phyloP scores from a whole-genome alignment of 2,113 vertebrate species.

The Macrotis lagotis region DNA sequence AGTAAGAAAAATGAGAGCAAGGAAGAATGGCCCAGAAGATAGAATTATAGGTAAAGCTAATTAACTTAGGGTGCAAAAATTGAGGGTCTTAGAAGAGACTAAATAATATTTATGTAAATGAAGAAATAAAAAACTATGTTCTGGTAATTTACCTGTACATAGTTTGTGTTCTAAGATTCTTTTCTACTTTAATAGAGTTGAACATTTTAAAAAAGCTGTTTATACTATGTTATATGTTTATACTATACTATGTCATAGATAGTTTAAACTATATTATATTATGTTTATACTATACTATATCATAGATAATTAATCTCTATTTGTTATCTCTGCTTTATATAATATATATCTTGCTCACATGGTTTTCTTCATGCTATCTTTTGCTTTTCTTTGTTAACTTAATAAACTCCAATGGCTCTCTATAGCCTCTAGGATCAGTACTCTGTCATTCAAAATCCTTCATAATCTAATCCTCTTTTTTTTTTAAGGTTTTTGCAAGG shows the following conservation, averaged over 20 bases:
- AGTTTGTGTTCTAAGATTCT: not conserved
- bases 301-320: not conserved
- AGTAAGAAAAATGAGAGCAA: not conserved
- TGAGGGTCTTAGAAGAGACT: not conserved
- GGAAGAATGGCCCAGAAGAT: not conserved
- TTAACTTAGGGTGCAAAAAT: not conserved
- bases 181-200: not conserved
- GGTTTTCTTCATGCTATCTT: not conserved
- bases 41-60: not conserved
- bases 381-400: not conserved
- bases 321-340: not conserved
- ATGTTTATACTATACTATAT: too few species aligned
- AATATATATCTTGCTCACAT: not conserved
- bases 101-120: not conserved
- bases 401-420: too few species aligned
- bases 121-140: not conserved
- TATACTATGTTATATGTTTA: not conserved
- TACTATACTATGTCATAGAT: too few species aligned
- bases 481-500: too few species aligned
- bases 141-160: not conserved
- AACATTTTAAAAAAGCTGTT: not conserved
- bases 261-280: not conserved
- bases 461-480: too few species aligned
- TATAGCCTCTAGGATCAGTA: too few species aligned
- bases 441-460: too few species aligned